Conservation (phyloP, 2,113 vertebrate genomes). For the Hylia prasina region DNA sequence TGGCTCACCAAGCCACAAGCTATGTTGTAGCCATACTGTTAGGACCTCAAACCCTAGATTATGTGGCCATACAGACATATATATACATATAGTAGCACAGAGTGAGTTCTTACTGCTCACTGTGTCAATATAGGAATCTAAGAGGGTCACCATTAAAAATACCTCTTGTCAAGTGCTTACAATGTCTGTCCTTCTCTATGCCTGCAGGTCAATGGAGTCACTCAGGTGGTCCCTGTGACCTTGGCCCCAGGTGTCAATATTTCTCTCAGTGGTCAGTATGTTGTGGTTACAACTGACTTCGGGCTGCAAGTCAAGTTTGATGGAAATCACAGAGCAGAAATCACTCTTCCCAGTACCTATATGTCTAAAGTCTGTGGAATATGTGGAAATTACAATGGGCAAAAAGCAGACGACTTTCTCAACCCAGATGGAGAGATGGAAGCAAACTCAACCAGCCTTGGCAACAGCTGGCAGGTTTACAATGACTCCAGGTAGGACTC, state of each 20-base stretch:
- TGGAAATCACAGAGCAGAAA: conserved; percentile 59
- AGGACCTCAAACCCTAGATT: background rate
- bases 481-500: conserved; percentile 59
- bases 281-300: conserved; percentile 30
- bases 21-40: accelerated
- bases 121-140: background rate
- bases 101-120: background rate
- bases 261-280: conserved; percentile 43
- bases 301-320: conserved; percentile 57
- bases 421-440: conserved; percentile 64
- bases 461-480: conserved; percentile 69
- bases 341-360: conserved; percentile 37
- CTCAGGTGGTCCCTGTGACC: conserved; percentile 38
- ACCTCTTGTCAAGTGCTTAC: background rate
- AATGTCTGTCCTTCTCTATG: background rate
- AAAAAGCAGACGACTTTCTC: conserved; percentile 59
- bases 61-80: background rate
- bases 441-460: conserved; percentile 51
- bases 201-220: conserved; percentile 48
- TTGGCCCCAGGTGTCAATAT: background rate
- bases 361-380: conserved; percentile 58
- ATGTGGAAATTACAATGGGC: conserved; percentile 59
- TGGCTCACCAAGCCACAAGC: background rate
- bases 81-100: background rate
- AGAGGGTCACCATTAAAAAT: background rate